Evolutionary conservation across 2,113 vertebrate species (phyloP), one percentile per base, ranked within the genome.

Genomic region (Epinephelus moara): DNA sequence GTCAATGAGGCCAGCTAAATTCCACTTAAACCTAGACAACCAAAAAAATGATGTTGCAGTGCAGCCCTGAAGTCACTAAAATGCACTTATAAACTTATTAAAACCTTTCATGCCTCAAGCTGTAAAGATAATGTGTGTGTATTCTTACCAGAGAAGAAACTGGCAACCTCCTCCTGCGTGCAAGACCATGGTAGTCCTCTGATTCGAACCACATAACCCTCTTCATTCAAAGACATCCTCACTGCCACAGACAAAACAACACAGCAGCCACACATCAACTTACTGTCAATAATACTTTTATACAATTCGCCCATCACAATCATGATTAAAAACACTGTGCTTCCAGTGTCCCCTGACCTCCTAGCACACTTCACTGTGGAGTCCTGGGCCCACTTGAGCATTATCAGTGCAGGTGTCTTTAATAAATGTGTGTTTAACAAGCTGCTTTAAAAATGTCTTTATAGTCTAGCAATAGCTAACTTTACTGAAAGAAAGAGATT

Each of bases 171-270:
- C 30, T 95, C 95, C 73, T 94, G 95, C 4, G 96, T 95, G 88
- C 96, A 97, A 78, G 96, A 95, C 96, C 96, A 97, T 5, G 96
- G 96, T 52, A 97, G 91, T 69, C 96, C 96, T 85, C 96, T 94
- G 83, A 97, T 96, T 77, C 96, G 92, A 49, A 97, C 96, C 83
- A 96, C 96, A 53, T 95, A 97, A 12, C 95, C 96, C 67, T 96
- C 96, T 0, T 96, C 95, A 73, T 91, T 95, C 68, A 92, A 84
- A 89, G 95, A 96, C 96, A 96, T 96, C 63, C 84, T 93, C 85
- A 85, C 88, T 90, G 73, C 75, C 78, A 89, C 64, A 86, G 40
- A 70, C 10, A 60, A 8, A 14, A 90, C 2, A 88, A 66, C 11
- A 83, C 17, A 79, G 45, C 23, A 78, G 37, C 25, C 80, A 71